These are phyloP conservation scores for Sterrhoptilus dennistouni DNA, from an alignment of 2,113 vertebrate species.

Conservation along the genomic window DNA sequence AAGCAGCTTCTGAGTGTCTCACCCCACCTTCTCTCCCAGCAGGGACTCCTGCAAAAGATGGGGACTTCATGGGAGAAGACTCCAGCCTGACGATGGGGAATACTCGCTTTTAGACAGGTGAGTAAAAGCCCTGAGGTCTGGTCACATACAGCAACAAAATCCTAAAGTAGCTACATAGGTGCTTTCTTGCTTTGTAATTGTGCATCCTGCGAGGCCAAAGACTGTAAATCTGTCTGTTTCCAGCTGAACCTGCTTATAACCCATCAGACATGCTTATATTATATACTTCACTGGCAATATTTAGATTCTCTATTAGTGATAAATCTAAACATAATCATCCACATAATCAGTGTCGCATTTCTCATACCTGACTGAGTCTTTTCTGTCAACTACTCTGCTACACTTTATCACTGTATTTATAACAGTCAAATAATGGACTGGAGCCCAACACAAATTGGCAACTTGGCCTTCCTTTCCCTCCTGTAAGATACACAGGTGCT, in stretches of 20 bases:
- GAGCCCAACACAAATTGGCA: background rate
- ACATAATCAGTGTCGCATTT: rapidly evolving
- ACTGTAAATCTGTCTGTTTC: background rate
- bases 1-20: background rate
- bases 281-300: background rate
- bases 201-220: background rate
- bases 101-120: background rate
- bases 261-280: too few relatives aligned
- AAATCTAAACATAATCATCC: background rate
- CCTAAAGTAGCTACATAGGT: too few relatives aligned
- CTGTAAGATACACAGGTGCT: background rate
- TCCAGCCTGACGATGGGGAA: background rate
- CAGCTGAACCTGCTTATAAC: background rate
- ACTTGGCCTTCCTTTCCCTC: background rate
- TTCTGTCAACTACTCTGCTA: background rate
- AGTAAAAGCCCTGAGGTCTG: background rate
- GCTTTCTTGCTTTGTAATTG: background rate
- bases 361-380: rapidly evolving
- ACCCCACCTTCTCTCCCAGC: rapidly evolving
- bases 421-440: background rate
- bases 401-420: background rate
- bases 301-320: background rate
- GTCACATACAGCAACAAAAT: rapidly evolving
- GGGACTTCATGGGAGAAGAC: too few relatives aligned
- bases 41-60: background rate